Evolutionary conservation across 2,113 vertebrate genomes (phyloP), one percentile per base, ranked within the genome.

Genomic region (Progne subis): DNA sequence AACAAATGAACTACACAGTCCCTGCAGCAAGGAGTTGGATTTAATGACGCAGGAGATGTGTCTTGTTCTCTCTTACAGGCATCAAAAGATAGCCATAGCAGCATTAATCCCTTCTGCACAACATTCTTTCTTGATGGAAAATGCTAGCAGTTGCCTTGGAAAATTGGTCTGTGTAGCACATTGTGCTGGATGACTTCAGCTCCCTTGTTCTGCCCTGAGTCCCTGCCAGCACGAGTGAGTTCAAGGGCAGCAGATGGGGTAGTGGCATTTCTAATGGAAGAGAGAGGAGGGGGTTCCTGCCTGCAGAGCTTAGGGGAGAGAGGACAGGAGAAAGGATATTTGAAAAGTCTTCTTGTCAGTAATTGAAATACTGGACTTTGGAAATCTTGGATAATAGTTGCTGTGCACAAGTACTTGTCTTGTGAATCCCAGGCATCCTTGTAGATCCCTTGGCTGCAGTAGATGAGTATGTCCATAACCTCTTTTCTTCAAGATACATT

Each of bases 241-340:
- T 39, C 44, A 60, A 67, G 74, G 86, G 83, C 93, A 86, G 82
- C 93, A 95, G 96, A 83, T 92, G 93, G 94, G 43, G 86, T 9
- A 80, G 94, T 86, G 96, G 88, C 86, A 91, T 95, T 95, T 95
- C 72, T 25, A 53, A 81, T 8, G 60, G 67, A 52, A 90, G 63
- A 31, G 49, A 44, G 1, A 25, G 25, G 25, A 90, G 21, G 4
- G 52, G 2, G 29, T 16, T 72, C 23, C 4, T 41, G 53, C 19
- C 15, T 64, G 61, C 57, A n/a, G 59, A 88, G 49, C 44, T 72
- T 57, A 19, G 57, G 31, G 53, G 17, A 82, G 34, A 86, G 71
- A 85, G 19, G 39, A 19, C 65, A 31, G 23, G 25, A 70, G 17
- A 69, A 82, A 61, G 31, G 37, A 55, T 88, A 74, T 79, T 43